Conservation (phyloP, 2,888 invertebrate species). For the Caenorhabditis sp. region DNA sequence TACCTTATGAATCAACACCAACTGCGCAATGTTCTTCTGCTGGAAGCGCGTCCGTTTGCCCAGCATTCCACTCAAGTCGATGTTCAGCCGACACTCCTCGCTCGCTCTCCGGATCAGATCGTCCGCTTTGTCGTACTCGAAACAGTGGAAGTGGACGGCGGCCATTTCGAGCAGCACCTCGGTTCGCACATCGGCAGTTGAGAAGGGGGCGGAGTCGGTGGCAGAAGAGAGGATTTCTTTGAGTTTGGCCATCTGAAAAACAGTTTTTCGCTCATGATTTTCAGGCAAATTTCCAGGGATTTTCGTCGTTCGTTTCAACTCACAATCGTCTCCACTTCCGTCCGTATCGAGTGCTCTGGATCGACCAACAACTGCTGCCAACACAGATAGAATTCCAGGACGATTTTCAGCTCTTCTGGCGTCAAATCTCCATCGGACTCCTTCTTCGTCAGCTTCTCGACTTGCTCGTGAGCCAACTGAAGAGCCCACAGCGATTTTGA, state of each 20-base stretch:
- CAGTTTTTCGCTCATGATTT: too few relatives aligned
- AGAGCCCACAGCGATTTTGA: slow-evolving; percentile 57
- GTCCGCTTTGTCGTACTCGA: slow-evolving; percentile 61
- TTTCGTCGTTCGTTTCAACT: not conserved
- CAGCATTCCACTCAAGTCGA: slow-evolving; percentile 86
- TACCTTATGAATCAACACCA: slow-evolving; percentile 84
- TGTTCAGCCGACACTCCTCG: slow-evolving; percentile 53
- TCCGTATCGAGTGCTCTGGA: slow-evolving; percentile 33
- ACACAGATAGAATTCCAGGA: slow-evolving; percentile 44
- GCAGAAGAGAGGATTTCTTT: not conserved
- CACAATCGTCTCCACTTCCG: slow-evolving; percentile 32
- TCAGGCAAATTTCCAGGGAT: too few relatives aligned
- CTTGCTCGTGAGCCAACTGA: slow-evolving; percentile 9
- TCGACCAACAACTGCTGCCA: slow-evolving; percentile 60
- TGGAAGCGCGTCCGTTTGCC: slow-evolving; percentile 95
- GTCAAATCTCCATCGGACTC: not conserved
- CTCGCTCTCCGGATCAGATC: slow-evolving; percentile 51
- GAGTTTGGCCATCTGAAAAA: slow-evolving; percentile 39
- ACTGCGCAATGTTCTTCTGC: slow-evolving; percentile 90
- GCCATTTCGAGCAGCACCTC: slow-evolving; percentile 51
- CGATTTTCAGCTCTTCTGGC: not conserved
- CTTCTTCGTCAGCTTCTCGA: slow-evolving; percentile 5
- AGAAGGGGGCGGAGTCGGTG: not conserved
- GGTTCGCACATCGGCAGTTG: slow-evolving; percentile 14
- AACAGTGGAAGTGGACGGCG: slow-evolving; percentile 52